Conservation (phyloP, 2,113 vertebrate species). For the Lethenteron reissneri region DNA sequence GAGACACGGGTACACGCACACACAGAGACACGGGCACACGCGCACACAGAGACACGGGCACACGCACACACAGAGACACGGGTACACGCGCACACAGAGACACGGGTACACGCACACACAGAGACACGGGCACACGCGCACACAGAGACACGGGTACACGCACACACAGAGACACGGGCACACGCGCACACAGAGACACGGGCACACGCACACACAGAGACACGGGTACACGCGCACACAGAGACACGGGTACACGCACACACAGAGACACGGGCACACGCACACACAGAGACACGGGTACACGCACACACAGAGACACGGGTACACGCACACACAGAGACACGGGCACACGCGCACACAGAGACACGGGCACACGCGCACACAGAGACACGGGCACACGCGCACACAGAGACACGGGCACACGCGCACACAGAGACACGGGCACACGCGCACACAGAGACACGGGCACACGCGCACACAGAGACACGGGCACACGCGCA, state of each 20-base stretch:
- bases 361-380: no score
- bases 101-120: not conserved
- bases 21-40: no score
- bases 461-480: not conserved
- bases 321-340: not conserved
- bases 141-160: not conserved
- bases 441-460: not conserved
- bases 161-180: not conserved
- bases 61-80: not conserved
- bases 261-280: no score
- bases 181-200: not conserved
- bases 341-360: no score
- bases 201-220: not conserved
- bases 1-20: no score
- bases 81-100: no score
- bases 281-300: no score
- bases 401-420: no score
- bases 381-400: no score
- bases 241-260: no score
- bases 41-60: not conserved
- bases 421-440: no score
- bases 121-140: not conserved
- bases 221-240: not conserved
- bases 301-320: no score
- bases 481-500: not conserved